Percentiles rank a stretch among this genome's conserved stretches.
Conservation (phyloP, 2,888 invertebrate genomes). For the Prosapia bicincta region DNA sequence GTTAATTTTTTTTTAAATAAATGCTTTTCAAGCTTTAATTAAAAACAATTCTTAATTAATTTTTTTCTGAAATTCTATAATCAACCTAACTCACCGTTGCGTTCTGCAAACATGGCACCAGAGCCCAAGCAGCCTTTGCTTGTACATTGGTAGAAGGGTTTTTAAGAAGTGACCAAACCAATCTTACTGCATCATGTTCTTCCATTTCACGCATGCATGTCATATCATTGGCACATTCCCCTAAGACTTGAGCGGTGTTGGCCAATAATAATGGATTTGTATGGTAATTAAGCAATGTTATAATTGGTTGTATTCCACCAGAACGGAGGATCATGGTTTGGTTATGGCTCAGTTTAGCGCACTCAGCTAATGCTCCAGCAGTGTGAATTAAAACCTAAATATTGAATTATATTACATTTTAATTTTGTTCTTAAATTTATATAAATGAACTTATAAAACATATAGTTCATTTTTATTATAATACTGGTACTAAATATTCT, state of each 20-base stretch:
- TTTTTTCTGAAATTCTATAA: too few species aligned
- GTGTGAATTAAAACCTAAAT: constrained; percentile 74
- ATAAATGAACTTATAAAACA: too few species aligned
- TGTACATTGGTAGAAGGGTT: constrained; percentile 78
- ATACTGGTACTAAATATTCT: too few species aligned
- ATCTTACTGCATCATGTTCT: constrained; percentile 81
- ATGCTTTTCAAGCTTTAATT: too few species aligned
- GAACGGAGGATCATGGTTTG: constrained; percentile 64
- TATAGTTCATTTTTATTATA: too few species aligned
- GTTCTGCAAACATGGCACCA: constrained; percentile 88
- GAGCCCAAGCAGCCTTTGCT: constrained; percentile 86
- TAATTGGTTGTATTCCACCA: constrained; percentile 72
- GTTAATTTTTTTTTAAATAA: too few species aligned
- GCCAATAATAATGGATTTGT: constrained; percentile 80
- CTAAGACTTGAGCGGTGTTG: constrained; percentile 81
- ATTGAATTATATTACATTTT: neutral
- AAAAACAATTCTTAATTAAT: too few species aligned
- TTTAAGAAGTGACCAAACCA: constrained; percentile 93
- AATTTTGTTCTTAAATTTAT: neutral
- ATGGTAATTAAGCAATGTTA: constrained; percentile 72
- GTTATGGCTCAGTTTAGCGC: constrained; percentile 76
- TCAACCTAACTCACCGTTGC: constrained; percentile 63
- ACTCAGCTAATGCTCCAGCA: constrained; percentile 85
- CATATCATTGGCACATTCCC: constrained; percentile 75
- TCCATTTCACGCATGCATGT: constrained; percentile 80